Base-by-base conservation (phyloP, 2,113 vertebrate species). In the Neolamprologus fasciatus region DNA sequence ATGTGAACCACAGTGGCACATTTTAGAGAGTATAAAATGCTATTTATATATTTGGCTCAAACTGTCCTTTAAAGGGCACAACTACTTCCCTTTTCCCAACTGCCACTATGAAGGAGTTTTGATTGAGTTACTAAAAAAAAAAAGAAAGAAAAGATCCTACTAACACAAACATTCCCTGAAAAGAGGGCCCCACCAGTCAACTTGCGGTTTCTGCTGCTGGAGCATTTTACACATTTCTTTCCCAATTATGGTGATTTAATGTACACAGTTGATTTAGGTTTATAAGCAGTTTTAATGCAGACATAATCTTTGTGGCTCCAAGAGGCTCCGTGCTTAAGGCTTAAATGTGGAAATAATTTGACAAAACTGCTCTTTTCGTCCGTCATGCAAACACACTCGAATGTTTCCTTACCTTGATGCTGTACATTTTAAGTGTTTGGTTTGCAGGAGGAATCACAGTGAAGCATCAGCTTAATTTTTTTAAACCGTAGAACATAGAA, bases 1-100 rank as follows among this genome's bases (percentile, higher is more conserved):
- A 80, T 91, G 87, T 80, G 81, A 92, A 89, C 71, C 66, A 23
- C 85, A 31, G 33, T 13, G 17, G 78, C 85, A 90, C 71, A 85
- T 87, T 83, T 55, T 63, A 82, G 82, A 84, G 45, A 57, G 88
- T 76, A 78, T 81, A 85, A 82, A 51, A 84, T 79, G 85, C 93
- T 94, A 94, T 95, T 96, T 94, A 92, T 76, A 93, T 84, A 91
- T 89, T 54, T 61, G 80, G 80, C 79, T 89, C 79, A 89, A 90
- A 94, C 84, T 76, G 84, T 86, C 90, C 89, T 90, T 91, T 80
- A 89, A 94, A 94, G 85, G 87, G 73, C 86, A 94, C 83, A 58
- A 26, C 58, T 71, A 50, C 93, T 93, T 93, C 93, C 92, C 85
- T 92, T 91, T 94, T 71, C 61, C 83, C 68, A 88, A 83, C 76